Base-by-base conservation (phyloP, 1,140 invertebrate genomes). In the Macrobrachium nipponense region DNA sequence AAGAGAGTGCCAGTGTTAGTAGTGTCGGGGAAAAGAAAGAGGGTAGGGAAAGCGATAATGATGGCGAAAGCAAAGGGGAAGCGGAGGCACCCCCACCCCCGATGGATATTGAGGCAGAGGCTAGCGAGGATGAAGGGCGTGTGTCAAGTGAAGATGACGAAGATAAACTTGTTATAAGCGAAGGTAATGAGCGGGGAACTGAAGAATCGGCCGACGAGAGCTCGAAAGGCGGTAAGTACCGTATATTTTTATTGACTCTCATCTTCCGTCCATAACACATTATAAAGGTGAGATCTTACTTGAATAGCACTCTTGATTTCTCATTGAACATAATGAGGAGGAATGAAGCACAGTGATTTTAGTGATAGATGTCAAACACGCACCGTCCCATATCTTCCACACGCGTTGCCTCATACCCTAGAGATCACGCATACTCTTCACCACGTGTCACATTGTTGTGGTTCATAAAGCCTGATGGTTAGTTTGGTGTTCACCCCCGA, bases 131-230 rank as follows among this genome's bases (percentile, higher is more conserved):
- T 44, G 84, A 86, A 8, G 78, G 70, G 36, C 23, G 36, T 15
- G 84, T 73, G 10, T 86, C 84, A 0, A 86, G 84, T 80, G 84
- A 86, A 36, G 84, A 86, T 58, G 84, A 86, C 27, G 84, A 86
- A 70, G 84, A 86, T 61, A 86, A 86, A 20, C 75, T 86, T 18
- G 84, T 86, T 23, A 86, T 86, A 7, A 86, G 84, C 44, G 84
- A 86, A n/a, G 84, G 84, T 15, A 80, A 73, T 62, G 84, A 86
- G 18, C 72, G 70, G 59, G 75, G 66, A 4, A 60, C n/a, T 15
- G 84, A 86, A 20, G 84, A 86, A 14, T 85, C 83, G 1, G 43
- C 27, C 0, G 84, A 86, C n/a, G 84, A 86, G 14, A 80, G 62
- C 66, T 80, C 66, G 5, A 86, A 86, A 75, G 77, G 59, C 20